These are phyloP conservation scores for Melinaea menophilus DNA, from an alignment of 2,888 invertebrate genomes.

Conservation along the genomic window DNA sequence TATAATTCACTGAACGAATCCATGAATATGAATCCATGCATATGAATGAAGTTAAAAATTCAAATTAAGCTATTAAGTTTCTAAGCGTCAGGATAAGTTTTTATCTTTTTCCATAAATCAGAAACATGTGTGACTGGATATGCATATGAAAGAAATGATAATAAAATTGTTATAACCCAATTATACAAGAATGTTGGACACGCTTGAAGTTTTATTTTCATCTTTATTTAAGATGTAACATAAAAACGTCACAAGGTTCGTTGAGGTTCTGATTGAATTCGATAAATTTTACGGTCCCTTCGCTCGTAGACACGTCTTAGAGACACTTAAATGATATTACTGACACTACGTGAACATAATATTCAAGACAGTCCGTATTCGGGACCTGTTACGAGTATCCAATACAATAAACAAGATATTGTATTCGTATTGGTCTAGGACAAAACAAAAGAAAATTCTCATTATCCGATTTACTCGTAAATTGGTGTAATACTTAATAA, in stretches of 20 bases:
- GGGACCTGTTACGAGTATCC: background rate
- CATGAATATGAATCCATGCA: no score
- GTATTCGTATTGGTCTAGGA: background rate
- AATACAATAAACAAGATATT: background rate
- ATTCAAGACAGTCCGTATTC: slow-evolving; percentile 4
- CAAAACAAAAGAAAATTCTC: no score
- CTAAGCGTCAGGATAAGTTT: no score
- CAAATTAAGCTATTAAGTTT: no score
- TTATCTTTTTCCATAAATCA: no score
- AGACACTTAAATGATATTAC: slow-evolving; percentile 33
- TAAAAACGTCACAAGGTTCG: slow-evolving; percentile 26
- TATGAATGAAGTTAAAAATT: no score
- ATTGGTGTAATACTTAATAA: no score
- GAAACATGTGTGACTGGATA: no score
- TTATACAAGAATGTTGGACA: background rate
- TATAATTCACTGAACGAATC: no score
- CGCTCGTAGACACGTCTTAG: slow-evolving; percentile 32
- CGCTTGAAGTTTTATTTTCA: slow-evolving; percentile 11
- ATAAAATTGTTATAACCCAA: background rate
- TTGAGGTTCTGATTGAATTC: slow-evolving; percentile 34
- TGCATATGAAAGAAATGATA: no score
- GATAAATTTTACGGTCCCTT: slow-evolving; percentile 33
- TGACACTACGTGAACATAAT: slow-evolving; percentile 18
- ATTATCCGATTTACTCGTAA: no score
- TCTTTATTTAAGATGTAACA: slow-evolving; percentile 15